Evolutionary conservation across 1,140 invertebrate species (phyloP).

Genomic region (Centruroides vittatus): DNA sequence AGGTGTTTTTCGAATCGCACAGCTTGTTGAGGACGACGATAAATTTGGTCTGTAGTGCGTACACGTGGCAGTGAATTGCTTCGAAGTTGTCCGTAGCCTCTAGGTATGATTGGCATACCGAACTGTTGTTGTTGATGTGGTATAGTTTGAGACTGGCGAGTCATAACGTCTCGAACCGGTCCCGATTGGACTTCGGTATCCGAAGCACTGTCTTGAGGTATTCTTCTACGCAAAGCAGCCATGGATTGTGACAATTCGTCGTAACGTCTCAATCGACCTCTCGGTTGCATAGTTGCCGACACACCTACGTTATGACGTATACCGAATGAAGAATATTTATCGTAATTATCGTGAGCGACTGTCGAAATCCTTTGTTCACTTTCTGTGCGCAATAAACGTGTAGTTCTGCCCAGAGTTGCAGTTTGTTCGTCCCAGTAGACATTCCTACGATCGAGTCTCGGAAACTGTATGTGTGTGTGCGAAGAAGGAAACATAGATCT

Average conservation of each 20-base stretch:
- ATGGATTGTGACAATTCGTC: neutral
- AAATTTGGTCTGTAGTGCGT: slow-evolving; percentile 10
- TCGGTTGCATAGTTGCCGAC: slow-evolving; percentile 10
- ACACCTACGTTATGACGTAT: slow-evolving; percentile 7
- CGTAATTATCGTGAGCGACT: slow-evolving; percentile 13
- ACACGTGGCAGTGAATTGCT: slow-evolving; percentile 25
- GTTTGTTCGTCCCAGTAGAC: slow-evolving; percentile 49
- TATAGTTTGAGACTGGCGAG: no score
- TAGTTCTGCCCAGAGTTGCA: slow-evolving; percentile 1
- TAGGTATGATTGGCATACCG: slow-evolving; percentile 7
- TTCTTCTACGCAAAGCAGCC: slow-evolving; percentile 12
- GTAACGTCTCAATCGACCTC: slow-evolving; percentile 11
- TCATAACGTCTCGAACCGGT: neutral
- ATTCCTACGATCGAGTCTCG: no score
- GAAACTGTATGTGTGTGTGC: no score
- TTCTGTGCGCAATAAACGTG: slow-evolving; percentile 22
- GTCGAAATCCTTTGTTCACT: slow-evolving; percentile 26
- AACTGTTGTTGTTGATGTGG: no score
- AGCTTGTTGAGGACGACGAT: slow-evolving; percentile 15
- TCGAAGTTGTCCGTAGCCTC: slow-evolving; percentile 23
- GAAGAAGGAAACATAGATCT: no score
- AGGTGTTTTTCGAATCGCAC: slow-evolving; percentile 22
- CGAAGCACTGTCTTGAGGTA: slow-evolving; percentile 71
- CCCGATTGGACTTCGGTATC: slow-evolving; percentile 61
- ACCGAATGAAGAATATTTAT: slow-evolving; percentile 8